Percentiles rank a stretch among this genome's conserved stretches.
Evolutionary conservation across 2,113 vertebrate species (phyloP).

Genomic region (Hemiscyllium ocellatum): DNA sequence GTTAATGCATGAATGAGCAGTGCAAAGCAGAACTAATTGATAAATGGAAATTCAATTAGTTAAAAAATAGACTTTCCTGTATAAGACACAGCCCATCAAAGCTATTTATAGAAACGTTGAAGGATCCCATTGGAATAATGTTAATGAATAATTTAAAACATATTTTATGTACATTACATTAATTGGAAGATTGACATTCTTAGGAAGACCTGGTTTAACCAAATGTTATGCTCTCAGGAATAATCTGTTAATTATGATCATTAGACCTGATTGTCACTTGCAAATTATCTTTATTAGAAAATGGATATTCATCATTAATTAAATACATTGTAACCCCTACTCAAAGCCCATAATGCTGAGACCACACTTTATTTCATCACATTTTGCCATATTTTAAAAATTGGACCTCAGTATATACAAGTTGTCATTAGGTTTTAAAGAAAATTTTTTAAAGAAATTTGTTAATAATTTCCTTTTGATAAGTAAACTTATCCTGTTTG

Average conservation of each 20-base stretch:
- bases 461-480: not conserved
- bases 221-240: not conserved
- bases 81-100: not conserved
- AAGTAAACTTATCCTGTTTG: not conserved
- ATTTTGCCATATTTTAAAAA: not conserved
- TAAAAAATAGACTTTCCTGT: not conserved
- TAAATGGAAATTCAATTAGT: slow-evolving; percentile 1
- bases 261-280: slow-evolving; percentile 1
- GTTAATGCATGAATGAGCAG: not conserved
- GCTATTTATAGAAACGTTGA: not conserved
- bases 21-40: slow-evolving; percentile 24
- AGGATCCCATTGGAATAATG: not conserved
- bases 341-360: not conserved
- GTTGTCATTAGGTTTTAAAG: not conserved
- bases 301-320: not conserved
- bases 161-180: not conserved
- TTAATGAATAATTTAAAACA: slow-evolving; percentile 18
- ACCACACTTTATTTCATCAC: not conserved
- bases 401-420: not conserved
- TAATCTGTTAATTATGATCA: slow-evolving; percentile 28
- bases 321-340: not conserved
- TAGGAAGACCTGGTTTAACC: not conserved
- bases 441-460: not conserved
- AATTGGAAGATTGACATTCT: not conserved
- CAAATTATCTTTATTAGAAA: not conserved